phyloP scores from a whole-genome alignment of 2,888 invertebrate genomes.

The Dolichomitus sp. region DNA sequence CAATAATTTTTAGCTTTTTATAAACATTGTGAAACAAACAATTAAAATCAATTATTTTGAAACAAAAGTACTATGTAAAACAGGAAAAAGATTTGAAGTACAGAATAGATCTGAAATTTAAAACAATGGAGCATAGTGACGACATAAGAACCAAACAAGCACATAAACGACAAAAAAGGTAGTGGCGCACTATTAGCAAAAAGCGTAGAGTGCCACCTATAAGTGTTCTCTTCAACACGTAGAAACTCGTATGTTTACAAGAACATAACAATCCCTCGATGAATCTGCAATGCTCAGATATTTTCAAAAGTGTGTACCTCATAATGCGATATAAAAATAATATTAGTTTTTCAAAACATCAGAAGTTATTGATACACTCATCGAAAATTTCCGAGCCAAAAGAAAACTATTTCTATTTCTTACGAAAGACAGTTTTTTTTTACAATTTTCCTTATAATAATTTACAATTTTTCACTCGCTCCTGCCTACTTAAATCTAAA shows the following conservation, averaged over 20 bases:
- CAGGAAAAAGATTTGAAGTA: background rate
- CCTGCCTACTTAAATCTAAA: background rate
- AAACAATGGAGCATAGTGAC: background rate
- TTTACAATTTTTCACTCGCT: background rate
- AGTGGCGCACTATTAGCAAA: background rate
- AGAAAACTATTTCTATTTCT: background rate
- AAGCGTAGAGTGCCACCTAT: background rate
- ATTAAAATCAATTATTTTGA: too few relatives aligned
- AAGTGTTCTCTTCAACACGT: conserved; percentile 4
- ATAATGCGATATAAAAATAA: background rate
- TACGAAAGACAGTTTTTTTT: background rate
- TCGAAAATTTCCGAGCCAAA: background rate
- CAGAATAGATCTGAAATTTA: background rate
- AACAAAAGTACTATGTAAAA: background rate
- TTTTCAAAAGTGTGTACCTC: background rate
- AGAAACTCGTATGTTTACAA: background rate
- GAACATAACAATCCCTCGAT: background rate
- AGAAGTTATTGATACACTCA: background rate
- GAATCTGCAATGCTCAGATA: conserved; percentile 20
- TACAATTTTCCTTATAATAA: background rate
- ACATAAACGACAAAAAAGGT: background rate
- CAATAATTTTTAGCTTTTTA: too few relatives aligned
- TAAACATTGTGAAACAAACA: too few relatives aligned
- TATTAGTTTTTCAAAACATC: background rate
- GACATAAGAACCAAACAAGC: background rate